A percentile compares a stretch with the other conserved stretches of the same genome.
Conservation (phyloP, 2,113 vertebrate genomes). For the Leptocoma aspasia region DNA sequence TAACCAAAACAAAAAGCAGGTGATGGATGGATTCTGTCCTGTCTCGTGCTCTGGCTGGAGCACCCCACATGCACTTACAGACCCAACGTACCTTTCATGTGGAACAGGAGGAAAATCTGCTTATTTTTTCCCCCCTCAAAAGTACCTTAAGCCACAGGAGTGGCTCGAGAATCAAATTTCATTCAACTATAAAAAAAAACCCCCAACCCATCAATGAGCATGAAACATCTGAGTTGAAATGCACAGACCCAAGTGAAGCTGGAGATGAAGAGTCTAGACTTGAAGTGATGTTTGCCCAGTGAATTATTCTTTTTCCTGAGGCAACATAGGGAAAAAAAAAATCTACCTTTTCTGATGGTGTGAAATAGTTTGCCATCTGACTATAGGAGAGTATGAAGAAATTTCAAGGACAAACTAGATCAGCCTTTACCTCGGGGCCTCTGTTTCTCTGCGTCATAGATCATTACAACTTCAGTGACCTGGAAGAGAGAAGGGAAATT, state of each 20-base stretch:
- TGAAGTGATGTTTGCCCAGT: conserved; percentile 34
- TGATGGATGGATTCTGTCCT: conserved; percentile 2
- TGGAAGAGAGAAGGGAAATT: conserved; percentile 72
- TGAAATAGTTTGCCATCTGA: conserved; percentile 96
- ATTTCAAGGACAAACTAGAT: conserved; percentile 83
- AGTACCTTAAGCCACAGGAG: conserved; percentile 10
- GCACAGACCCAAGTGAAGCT: conserved; percentile 47
- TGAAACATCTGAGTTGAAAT: conserved; percentile 43
- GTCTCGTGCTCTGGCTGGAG: not conserved
- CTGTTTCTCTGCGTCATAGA: conserved; percentile 99
- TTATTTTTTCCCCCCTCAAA: not conserved
- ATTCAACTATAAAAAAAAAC: not conserved
- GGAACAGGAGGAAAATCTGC: not conserved
- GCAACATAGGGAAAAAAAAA: not conserved
- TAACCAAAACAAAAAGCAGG: conserved; percentile 26
- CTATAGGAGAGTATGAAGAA: conserved; percentile 77
- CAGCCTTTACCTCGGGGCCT: conserved; percentile 99
- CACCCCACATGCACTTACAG: not conserved
- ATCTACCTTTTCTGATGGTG: conserved; percentile 65
- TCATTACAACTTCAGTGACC: conserved; percentile 99
- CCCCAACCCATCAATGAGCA: conserved; percentile 11
- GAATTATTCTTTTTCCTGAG: conserved; percentile 58
- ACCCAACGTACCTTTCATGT: not conserved
- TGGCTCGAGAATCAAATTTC: not conserved
- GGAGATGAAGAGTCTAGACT: conserved; percentile 44